phyloP scores from a whole-genome alignment of 1,140 invertebrate genomes.

The Atopsyche davidsoni region DNA sequence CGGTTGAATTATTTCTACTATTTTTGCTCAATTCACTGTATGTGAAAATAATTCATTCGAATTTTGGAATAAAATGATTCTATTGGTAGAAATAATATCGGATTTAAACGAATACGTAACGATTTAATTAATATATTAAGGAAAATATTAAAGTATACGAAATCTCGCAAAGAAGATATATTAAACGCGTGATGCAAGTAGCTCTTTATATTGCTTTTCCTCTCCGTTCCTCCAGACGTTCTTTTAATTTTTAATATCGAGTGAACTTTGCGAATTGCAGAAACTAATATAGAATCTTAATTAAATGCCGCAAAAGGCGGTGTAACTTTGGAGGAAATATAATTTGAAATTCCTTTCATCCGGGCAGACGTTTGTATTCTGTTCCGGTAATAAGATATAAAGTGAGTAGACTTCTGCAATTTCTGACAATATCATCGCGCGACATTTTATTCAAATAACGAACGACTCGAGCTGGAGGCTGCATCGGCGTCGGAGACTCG shows the following conservation, averaged over 20 bases:
- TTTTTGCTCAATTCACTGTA: no score
- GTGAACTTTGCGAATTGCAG: slow-evolving; percentile 27
- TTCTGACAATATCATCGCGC: no score
- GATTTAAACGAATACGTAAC: neutral
- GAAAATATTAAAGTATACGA: neutral
- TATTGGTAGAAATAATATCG: neutral
- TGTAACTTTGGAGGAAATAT: slow-evolving; percentile 27
- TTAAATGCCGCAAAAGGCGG: slow-evolving; percentile 31
- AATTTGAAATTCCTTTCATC: slow-evolving; percentile 30
- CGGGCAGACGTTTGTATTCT: slow-evolving; percentile 19
- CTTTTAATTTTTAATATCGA: slow-evolving; percentile 31
- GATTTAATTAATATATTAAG: neutral
- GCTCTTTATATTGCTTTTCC: slow-evolving; percentile 10
- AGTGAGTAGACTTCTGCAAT: no score
- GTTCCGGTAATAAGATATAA: slow-evolving; percentile 5
- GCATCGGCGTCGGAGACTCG: no score
- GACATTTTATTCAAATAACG: no score
- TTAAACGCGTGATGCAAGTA: slow-evolving; percentile 11
- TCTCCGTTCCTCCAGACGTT: slow-evolving; percentile 11
- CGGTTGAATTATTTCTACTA: no score
- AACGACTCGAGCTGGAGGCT: no score
- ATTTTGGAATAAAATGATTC: no score
- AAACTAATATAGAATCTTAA: slow-evolving; percentile 32
- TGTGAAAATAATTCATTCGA: no score
- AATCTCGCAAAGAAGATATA: slow-evolving; percentile 9